Percentiles rank a stretch among this genome's conserved stretches.
Evolutionary conservation across 35 echinoderm and acorn worm species (phyloP).

Genomic region (Ophiothrix spiculata): DNA sequence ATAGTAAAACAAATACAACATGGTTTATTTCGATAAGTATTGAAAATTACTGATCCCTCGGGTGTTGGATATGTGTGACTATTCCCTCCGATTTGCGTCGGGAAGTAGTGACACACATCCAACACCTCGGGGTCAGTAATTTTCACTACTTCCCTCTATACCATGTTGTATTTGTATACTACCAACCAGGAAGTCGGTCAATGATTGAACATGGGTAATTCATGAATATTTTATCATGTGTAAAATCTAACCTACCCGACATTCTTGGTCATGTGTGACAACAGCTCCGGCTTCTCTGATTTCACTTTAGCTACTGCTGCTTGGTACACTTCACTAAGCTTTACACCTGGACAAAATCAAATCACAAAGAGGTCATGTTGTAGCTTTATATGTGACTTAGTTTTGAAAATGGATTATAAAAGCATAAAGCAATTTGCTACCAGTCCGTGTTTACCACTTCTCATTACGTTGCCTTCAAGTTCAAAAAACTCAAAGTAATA

Average conservation of each 20-base stretch:
- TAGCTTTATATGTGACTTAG: background rate
- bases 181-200: too few relatives aligned
- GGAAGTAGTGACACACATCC: too few relatives aligned
- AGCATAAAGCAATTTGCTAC: background rate
- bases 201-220: too few relatives aligned
- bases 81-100: too few relatives aligned
- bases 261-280: slow-evolving; percentile 85
- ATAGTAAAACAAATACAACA: too few relatives aligned
- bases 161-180: too few relatives aligned
- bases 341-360: slow-evolving; percentile 49
- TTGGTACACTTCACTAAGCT: slow-evolving; percentile 61
- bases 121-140: too few relatives aligned
- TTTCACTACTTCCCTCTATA: too few relatives aligned
- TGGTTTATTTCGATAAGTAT: too few relatives aligned
- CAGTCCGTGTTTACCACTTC: background rate
- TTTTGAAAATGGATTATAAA: background rate
- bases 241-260: slow-evolving; percentile 58
- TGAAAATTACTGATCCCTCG: too few relatives aligned
- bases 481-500: background rate
- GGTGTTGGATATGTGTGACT: too few relatives aligned
- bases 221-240: background rate
- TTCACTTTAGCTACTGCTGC: slow-evolving; percentile 63
- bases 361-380: background rate
- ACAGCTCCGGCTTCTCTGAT: slow-evolving; percentile 74
- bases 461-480: background rate